Base-by-base conservation (phyloP, 2,888 invertebrate genomes). In the Drosophila paramelanica region DNA sequence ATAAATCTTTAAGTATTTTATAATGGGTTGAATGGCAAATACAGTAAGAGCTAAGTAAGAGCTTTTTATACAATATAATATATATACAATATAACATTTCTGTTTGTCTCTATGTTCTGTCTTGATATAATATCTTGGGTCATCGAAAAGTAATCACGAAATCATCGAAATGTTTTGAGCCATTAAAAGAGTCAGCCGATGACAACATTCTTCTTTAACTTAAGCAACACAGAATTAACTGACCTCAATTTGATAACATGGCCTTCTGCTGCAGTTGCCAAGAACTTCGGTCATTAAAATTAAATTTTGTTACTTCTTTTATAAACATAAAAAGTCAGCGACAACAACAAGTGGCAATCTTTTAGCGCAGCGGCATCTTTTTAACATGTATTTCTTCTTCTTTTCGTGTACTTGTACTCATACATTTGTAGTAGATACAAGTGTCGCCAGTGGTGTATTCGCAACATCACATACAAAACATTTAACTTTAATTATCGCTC, bases 401-500 rank as follows among this genome's bases (percentile, higher is more conserved):
- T 27, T 20, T 42, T 31, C 7, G 6, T 27, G 27, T 27, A 27
- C 7, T 27, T 27, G 8, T 31, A 2, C 8, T 31, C 8, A 8
- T 33, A 23, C 55, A 36, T 68, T 50, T 38, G 39, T 23, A 14
- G 45, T 14, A 27, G 43, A 27, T 61, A 52, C 51, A 27, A 33
- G 43, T 56, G 50, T 58, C 59, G 27, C 17, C 23, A 27, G 56
- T 27, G 31, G 7, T 10, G 58, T 49, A 41, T 52, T 39, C 25
- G 53, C 36, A 56, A 47, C 38, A 59, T 57, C 58, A n/a, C 49
- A 74, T 71, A 53, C 65, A 66, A 64, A 67, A 65, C 80, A 84
- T 84, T 83, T 82, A 86, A 69, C 65, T 83, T 85, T 84, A 84
- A 84, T 84, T 84, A 76, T 80, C 61, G 79, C 67, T 65, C 81